Evolutionary conservation across 2,797 vertebrate genomes (phyloP).

Genomic region (Sciurus carolinensis): DNA sequence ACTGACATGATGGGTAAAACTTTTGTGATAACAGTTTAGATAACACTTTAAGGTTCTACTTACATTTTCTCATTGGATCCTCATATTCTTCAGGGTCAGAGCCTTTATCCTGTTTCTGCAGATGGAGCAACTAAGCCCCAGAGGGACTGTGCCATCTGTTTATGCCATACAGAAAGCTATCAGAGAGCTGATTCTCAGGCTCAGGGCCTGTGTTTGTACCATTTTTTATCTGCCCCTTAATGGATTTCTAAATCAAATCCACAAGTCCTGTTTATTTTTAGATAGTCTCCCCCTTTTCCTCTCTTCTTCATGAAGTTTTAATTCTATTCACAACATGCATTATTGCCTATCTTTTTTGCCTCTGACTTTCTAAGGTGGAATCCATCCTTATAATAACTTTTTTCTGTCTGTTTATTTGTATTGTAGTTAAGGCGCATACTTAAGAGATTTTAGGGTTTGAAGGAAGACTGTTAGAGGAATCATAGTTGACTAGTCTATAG

Average conservation of each 20-base stretch:
- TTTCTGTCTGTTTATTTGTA: conserved; percentile 35
- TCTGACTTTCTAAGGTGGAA: background rate
- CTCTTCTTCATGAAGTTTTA: conserved; percentile 34
- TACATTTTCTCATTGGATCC: background rate
- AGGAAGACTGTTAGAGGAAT: conserved; percentile 16
- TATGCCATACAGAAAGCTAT: background rate
- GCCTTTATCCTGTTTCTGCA: conserved; percentile 57
- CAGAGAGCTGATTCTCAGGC: background rate
- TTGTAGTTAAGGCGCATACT: background rate
- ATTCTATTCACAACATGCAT: conserved; percentile 17
- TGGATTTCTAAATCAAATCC: conserved; percentile 57
- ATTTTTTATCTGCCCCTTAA: conserved; percentile 44
- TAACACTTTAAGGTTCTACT: background rate
- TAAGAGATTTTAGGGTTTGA: background rate
- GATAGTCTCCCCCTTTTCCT: background rate
- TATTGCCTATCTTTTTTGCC: background rate
- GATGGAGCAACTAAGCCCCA: background rate
- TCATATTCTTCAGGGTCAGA: background rate
- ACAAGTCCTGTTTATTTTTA: conserved; percentile 33
- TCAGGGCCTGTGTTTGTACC: conserved; percentile 18
- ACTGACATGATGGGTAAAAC: background rate
- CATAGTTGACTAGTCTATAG: background rate
- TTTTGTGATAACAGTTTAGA: conserved; percentile 5
- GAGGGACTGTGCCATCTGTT: background rate
- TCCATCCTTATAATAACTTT: conserved; percentile 21